Conservation (phyloP, 92 coral and sea anemone genomes). For the Porites cylindrica region DNA sequence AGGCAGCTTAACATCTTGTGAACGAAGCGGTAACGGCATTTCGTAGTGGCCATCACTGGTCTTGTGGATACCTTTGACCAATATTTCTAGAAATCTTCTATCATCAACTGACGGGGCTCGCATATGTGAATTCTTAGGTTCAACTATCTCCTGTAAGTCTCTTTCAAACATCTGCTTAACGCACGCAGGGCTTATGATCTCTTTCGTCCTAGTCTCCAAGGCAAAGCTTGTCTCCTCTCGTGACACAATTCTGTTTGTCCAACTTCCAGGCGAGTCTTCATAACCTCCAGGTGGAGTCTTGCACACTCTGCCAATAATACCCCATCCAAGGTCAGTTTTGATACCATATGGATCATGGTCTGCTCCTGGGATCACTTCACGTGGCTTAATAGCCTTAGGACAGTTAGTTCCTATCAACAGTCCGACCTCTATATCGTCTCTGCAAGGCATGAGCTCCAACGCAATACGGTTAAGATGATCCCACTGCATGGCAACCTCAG, state of each 20-base stretch:
- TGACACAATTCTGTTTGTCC: constrained; percentile 49
- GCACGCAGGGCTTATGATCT: constrained; percentile 58
- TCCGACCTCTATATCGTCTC: constrained; percentile 54
- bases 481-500: constrained; percentile 65
- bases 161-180: constrained; percentile 59
- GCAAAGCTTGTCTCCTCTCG: constrained; percentile 50
- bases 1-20: too few relatives aligned
- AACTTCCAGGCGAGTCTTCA: constrained; percentile 11
- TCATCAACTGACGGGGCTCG: constrained; percentile 60
- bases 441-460: constrained; percentile 50
- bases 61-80: constrained; percentile 36
- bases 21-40: too few relatives aligned
- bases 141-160: constrained; percentile 52
- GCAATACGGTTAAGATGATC: constrained; percentile 51
- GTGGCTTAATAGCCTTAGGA: constrained; percentile 67
- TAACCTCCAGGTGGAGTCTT: constrained; percentile 18
- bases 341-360: constrained; percentile 65
- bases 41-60: too few relatives aligned
- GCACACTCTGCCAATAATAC: constrained; percentile 63
- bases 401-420: constrained; percentile 67
- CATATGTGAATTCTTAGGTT: not conserved
- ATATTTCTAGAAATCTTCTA: constrained; percentile 46
- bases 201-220: constrained; percentile 37
- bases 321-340: constrained; percentile 69
- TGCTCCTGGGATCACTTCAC: constrained; percentile 58